These are phyloP conservation scores for Strigops habroptila DNA, from an alignment of 2,113 vertebrate genomes.

Conservation along the genomic window DNA sequence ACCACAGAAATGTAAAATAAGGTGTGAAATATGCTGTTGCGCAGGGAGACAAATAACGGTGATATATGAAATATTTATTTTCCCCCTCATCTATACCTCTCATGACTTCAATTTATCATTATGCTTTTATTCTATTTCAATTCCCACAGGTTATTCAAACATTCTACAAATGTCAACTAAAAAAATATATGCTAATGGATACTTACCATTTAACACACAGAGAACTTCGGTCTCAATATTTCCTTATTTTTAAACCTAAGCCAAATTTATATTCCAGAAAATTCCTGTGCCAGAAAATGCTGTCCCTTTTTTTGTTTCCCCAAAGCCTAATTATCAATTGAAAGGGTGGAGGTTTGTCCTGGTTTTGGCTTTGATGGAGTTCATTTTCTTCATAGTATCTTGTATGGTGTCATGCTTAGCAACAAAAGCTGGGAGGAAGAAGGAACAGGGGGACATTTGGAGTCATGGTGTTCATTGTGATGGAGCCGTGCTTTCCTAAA, in stretches of 20 bases:
- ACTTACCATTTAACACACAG: background rate
- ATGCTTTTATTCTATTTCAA: background rate
- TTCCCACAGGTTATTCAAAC: background rate
- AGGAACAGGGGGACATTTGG: fast-evolving
- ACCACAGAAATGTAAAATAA: background rate
- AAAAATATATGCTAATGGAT: background rate
- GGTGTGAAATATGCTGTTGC: background rate
- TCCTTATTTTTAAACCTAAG: background rate
- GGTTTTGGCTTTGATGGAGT: background rate
- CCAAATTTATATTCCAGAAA: background rate
- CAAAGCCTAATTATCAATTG: background rate
- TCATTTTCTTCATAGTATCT: background rate
- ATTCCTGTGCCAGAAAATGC: background rate
- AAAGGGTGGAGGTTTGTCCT: background rate
- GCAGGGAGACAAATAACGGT: background rate
- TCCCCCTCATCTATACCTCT: background rate
- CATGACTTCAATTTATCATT: background rate
- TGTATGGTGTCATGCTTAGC: background rate
- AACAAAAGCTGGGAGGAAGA: background rate
- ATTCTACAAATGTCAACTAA: background rate
- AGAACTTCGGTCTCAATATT: background rate
- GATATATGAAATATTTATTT: background rate
- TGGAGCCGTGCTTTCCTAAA: background rate
- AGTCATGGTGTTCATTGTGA: fast-evolving
- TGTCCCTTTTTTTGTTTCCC: background rate